Conservation (phyloP, 2,113 vertebrate species). For the Hippocampus barbouri region DNA sequence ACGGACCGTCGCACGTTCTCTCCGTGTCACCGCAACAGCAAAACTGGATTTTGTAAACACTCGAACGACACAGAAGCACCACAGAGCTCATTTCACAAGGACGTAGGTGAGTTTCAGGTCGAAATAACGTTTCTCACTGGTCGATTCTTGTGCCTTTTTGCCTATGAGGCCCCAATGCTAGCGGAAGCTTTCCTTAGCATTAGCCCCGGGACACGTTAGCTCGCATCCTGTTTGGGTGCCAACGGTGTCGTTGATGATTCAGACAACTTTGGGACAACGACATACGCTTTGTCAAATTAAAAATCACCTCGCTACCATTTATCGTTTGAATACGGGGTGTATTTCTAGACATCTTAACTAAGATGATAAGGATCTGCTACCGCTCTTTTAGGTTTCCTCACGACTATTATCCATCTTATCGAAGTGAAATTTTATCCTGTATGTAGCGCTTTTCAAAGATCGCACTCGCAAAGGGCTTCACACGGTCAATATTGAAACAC, state of each 20-base stretch:
- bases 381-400: no score
- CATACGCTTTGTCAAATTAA: no score
- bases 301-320: no score
- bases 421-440: no score
- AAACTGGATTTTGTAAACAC: slow-evolving; percentile 60
- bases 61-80: neutral
- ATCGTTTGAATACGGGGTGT: no score
- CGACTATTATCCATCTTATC: no score
- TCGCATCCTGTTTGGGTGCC: neutral
- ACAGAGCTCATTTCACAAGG: slow-evolving; percentile 10
- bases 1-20: slow-evolving; percentile 31
- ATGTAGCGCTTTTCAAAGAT: no score
- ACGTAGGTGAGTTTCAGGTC: slow-evolving; percentile 42
- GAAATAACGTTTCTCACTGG: accelerated
- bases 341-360: no score
- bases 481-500: no score
- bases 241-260: neutral
- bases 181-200: slow-evolving; percentile 33
- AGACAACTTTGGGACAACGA: no score
- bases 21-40: slow-evolving; percentile 33
- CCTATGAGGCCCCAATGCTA: slow-evolving; percentile 26
- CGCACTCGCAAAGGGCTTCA: no score
- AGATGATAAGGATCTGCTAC: no score
- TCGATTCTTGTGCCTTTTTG: accelerated
- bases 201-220: slow-evolving; percentile 18